Conservation (phyloP, 2,113 vertebrate genomes). For the Caretta caretta region DNA sequence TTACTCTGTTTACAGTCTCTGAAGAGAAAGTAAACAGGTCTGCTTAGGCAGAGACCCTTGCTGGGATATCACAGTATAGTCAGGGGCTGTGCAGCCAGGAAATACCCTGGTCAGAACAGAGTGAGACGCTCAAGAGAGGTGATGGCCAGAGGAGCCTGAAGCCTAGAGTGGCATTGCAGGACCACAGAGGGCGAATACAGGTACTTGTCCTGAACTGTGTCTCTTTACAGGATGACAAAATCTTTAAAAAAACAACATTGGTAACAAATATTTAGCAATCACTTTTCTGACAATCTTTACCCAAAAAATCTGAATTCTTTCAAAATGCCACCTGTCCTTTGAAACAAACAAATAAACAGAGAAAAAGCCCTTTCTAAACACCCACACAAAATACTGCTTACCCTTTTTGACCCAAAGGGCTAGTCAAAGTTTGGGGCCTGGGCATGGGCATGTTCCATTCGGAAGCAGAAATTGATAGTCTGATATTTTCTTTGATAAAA, state of each 20-base stretch:
- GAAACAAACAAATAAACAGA: background rate
- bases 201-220: too few species aligned
- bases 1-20: too few species aligned
- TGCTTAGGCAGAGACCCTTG: background rate
- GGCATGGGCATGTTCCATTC: background rate
- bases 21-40: too few species aligned
- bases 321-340: background rate
- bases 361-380: background rate
- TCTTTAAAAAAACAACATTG: too few species aligned
- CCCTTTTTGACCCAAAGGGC: too few species aligned
- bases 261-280: background rate
- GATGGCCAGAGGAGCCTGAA: background rate
- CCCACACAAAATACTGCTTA: background rate
- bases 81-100: background rate
- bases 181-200: background rate
- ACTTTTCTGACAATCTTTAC: background rate
- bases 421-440: background rate
- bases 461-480: background rate
- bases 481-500: background rate
- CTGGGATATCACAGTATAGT: background rate
- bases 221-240: too few species aligned
- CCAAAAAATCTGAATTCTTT: background rate
- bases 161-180: background rate
- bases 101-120: background rate
- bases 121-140: background rate